Base-by-base conservation (phyloP, 2,888 invertebrate genomes). In the Lordiphosa andalusiaca region DNA sequence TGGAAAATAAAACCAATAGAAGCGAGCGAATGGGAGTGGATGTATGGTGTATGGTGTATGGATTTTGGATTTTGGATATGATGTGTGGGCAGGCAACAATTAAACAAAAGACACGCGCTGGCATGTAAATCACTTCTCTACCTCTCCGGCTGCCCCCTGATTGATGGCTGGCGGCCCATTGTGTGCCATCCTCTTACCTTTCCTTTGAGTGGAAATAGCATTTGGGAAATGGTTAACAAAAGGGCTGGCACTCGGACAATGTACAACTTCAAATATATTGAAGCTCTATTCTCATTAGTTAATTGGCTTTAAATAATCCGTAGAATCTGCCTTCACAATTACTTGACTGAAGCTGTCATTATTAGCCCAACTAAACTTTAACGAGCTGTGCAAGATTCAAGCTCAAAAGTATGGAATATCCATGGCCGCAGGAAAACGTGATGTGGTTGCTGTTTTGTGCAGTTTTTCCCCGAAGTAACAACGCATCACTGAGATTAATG, bases 31-130 rank as follows among this genome's bases (percentile, higher is more conserved):
- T 35, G 30, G 41, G 21, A 49, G 10, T 44, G 39, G 16, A 16
- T 16, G 16, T 16, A 16, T 16, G 2, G 16, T 16, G 16, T 16
- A 1, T 16, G 16, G 16, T 16, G 16, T 16, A 16, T 16, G 16
- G 16, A 16, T 16, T 16, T 16, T 16, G 16, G 37, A 42, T 12
- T 25, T 10, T 48, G 35, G 23, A 41, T 13, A 19, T 3, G 68
- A 53, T 72, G 73, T 78, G 73, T 78, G 75, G 74, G 77, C 58
- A 81, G 73, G 77, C 63, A 67, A 78, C 84, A 77, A 77, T 77
- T 77, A 84, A 84, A 77, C 78, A 77, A 77, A 84, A 77, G 77
- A 84, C 77, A 84, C 78, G 63, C 57, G 65, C 83, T 75, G 58
- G 61, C 67, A 73, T 85, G 80, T 80, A 85, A 80, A 80, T 80